Conservation (phyloP, 1,140 invertebrate genomes). For the Hyles vespertilio region DNA sequence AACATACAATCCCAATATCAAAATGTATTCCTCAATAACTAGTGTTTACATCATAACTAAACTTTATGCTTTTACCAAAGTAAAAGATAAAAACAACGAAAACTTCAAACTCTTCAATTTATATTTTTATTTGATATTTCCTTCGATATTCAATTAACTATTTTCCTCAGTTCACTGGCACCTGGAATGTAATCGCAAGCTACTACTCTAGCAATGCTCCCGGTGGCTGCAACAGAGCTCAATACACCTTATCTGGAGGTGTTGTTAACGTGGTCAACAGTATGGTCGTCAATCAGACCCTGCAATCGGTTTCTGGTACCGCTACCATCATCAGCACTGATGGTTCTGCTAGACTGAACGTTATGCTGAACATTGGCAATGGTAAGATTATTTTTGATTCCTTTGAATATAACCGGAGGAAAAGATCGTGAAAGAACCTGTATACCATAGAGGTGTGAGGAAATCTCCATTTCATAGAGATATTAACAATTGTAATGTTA, state of each 20-base stretch:
- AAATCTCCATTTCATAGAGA: no score
- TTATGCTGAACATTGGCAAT: slow-evolving; percentile 38
- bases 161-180: slow-evolving; percentile 48
- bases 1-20: no score
- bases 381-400: slow-evolving; percentile 25
- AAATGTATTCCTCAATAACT: no score
- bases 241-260: slow-evolving; percentile 32
- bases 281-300: slow-evolving; percentile 39
- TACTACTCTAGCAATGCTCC: slow-evolving; percentile 44
- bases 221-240: slow-evolving; percentile 40
- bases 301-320: slow-evolving; percentile 39
- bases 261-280: slow-evolving; percentile 46
- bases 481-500: no score
- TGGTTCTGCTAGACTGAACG: slow-evolving; percentile 35
- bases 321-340: slow-evolving; percentile 35
- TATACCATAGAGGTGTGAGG: no score
- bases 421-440: no score
- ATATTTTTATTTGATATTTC: neutral
- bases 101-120: no score
- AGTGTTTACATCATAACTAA: no score
- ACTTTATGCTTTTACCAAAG: no score
- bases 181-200: slow-evolving; percentile 56
- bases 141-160: neutral
- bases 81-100: no score
- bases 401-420: no score